Conservation (phyloP, 2,888 invertebrate species). For the Sialis fuliginosa region DNA sequence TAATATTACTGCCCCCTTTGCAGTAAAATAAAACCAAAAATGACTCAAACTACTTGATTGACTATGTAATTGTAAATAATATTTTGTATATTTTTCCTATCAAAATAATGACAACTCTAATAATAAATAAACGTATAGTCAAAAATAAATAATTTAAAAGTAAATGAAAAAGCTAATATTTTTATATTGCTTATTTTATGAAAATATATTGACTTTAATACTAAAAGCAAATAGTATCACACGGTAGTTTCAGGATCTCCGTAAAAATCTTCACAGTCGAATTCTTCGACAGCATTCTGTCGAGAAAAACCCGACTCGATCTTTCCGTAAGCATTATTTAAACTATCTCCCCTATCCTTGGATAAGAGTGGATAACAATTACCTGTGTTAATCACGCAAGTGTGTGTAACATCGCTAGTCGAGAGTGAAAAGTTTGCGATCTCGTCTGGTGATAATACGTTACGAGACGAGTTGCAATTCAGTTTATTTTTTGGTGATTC, state of each 20-base stretch:
- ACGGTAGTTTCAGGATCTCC: conserved; percentile 2
- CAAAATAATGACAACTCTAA: too few species aligned
- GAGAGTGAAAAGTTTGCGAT: not conserved
- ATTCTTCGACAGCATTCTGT: conserved; percentile 19
- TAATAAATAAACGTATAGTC: too few species aligned
- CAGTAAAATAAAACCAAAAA: too few species aligned
- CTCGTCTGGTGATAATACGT: not conserved
- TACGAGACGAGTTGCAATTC: not conserved
- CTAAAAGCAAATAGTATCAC: not conserved
- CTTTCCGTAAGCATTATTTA: conserved; percentile 15
- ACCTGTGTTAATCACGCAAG: not conserved
- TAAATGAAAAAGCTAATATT: too few species aligned
- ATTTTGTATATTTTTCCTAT: too few species aligned
- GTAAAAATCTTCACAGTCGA: not conserved
- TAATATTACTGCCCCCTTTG: too few species aligned
- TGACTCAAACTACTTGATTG: too few species aligned
- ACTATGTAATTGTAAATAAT: too few species aligned
- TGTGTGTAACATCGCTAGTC: not conserved
- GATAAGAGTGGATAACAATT: not conserved
- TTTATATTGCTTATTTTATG: not conserved
- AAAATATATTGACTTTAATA: not conserved
- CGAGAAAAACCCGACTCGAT: conserved; percentile 18
- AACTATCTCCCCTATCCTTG: conserved; percentile 3
- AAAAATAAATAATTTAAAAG: too few species aligned
- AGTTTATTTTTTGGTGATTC: not conserved